A percentile compares a stretch with the other conserved stretches of the same genome.
phyloP scores from a whole-genome alignment of 1,140 invertebrate genomes.

The Procambarus virginalis region DNA sequence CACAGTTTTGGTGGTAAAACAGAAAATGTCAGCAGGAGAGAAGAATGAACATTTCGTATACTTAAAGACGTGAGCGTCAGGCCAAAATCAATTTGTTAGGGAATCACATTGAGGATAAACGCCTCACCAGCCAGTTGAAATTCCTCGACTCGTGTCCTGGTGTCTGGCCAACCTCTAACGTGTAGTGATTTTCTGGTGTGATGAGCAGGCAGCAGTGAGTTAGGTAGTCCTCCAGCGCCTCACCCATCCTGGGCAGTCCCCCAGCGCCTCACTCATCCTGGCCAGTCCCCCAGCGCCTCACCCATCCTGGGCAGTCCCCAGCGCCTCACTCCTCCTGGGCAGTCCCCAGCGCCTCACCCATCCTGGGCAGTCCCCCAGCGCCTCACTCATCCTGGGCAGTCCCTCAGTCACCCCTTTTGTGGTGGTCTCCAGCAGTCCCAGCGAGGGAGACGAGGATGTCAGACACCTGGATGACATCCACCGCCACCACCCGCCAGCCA shows the following conservation, averaged over 20 bases:
- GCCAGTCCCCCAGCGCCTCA: background rate
- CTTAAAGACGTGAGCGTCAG: background rate
- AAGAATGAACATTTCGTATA: no score
- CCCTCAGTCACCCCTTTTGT: background rate
- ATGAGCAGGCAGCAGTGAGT: slow-evolving; percentile 34
- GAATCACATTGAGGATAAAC: slow-evolving; percentile 21
- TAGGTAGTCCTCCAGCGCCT: no score
- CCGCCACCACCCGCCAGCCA: no score
- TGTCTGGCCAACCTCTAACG: slow-evolving; percentile 52
- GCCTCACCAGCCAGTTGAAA: slow-evolving; percentile 31
- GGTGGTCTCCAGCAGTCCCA: no score
- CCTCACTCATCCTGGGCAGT: background rate
- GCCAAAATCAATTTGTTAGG: slow-evolving; percentile 31
- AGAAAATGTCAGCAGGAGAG: no score
- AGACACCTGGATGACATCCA: no score
- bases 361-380: no score
- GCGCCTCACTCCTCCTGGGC: no score
- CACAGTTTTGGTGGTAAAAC: background rate
- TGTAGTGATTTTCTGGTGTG: slow-evolving; percentile 61
- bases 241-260: no score
- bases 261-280: background rate
- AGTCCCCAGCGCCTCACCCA: no score
- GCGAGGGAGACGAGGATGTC: no score
- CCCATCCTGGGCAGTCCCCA: no score
- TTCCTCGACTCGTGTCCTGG: slow-evolving; percentile 22